phyloP scores from a whole-genome alignment of 2,888 invertebrate species.

The Amphipoea lucens region DNA sequence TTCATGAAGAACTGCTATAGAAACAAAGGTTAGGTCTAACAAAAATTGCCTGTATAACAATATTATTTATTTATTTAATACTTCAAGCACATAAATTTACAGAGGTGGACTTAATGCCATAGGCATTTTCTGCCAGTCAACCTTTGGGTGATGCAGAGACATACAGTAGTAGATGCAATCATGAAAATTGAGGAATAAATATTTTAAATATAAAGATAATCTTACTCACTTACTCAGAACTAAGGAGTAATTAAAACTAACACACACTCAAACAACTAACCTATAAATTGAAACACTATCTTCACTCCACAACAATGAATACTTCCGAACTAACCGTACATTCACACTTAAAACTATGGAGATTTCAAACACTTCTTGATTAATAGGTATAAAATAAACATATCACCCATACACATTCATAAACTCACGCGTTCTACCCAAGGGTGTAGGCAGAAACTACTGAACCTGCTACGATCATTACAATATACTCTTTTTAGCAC shows the following conservation, averaged over 20 bases:
- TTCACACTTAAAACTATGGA: not conserved
- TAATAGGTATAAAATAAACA: not conserved
- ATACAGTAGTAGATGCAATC: too few species aligned
- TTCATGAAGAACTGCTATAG: not conserved
- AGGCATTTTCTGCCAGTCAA: too few species aligned
- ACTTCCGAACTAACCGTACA: not conserved
- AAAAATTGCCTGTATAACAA: not conserved
- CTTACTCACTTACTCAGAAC: not conserved
- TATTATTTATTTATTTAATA: not conserved
- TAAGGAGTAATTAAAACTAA: slow-evolving; percentile 1
- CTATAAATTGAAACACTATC: slow-evolving; percentile 1
- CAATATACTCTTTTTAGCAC: not conserved
- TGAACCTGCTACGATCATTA: not conserved
- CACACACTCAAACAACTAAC: not conserved
- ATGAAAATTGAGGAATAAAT: too few species aligned
- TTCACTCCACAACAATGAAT: not conserved
- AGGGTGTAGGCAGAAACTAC: too few species aligned
- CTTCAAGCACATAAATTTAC: too few species aligned
- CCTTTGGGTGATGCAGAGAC: too few species aligned
- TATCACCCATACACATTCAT: not conserved
- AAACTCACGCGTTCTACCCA: not conserved
- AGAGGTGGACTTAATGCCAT: too few species aligned
- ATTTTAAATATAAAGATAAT: not conserved
- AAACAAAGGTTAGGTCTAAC: not conserved
- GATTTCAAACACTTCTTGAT: not conserved